A percentile compares a stretch with the other conserved stretches of the same genome.
phyloP scores from a whole-genome alignment of 2,113 vertebrate species.

The Anas platyrhynchos region DNA sequence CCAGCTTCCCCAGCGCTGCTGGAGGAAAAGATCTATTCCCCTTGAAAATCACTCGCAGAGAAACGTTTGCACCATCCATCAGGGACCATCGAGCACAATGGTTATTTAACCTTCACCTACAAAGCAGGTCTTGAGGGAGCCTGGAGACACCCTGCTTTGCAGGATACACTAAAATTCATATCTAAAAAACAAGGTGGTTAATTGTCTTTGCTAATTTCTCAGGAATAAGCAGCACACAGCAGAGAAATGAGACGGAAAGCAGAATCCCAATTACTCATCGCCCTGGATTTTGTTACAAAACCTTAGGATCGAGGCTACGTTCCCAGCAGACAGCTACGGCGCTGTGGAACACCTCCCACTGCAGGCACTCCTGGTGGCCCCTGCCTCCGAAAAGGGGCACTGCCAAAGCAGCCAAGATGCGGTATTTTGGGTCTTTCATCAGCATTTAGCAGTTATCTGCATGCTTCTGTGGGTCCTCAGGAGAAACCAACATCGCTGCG shows the following conservation, averaged over 20 bases:
- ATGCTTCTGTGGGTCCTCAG: neutral
- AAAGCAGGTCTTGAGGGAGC: neutral
- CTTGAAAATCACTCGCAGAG: neutral
- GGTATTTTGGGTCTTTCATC: neutral
- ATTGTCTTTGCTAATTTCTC: neutral
- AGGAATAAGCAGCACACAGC: neutral
- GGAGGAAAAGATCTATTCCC: neutral
- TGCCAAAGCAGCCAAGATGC: neutral
- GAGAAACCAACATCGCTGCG: neutral
- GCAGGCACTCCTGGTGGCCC: neutral
- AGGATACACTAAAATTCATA: accelerated
- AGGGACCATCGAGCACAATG: neutral
- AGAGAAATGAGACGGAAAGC: neutral
- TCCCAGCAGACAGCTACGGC: neutral
- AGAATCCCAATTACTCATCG: neutral
- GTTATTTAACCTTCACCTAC: neutral
- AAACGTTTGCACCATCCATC: neutral
- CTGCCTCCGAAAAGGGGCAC: neutral
- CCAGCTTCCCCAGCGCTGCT: neutral
- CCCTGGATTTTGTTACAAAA: neutral
- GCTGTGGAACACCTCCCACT: neutral
- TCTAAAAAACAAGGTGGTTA: neutral
- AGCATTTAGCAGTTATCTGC: accelerated
- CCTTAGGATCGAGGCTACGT: neutral
- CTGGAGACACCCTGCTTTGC: neutral